phyloP scores from a whole-genome alignment of 2,113 vertebrate species.

The Columbina picui region DNA sequence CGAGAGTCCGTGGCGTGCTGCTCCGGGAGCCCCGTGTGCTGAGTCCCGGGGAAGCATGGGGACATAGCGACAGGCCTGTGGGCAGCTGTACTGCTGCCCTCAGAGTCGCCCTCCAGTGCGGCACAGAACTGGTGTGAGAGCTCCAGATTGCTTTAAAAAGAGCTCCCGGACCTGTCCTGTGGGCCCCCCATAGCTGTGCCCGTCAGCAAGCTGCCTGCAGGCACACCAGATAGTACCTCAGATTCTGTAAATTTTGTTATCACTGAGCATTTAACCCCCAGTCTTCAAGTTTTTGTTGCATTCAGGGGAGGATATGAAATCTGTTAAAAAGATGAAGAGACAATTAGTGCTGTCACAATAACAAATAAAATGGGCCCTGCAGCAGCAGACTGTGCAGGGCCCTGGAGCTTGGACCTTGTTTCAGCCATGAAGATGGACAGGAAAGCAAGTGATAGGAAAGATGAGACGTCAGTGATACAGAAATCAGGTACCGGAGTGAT shows the following conservation, averaged over 20 bases:
- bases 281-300: background rate
- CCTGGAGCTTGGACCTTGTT: background rate
- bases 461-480: background rate
- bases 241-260: background rate
- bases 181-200: fast-evolving
- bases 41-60: too few relatives aligned
- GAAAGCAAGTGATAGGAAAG: background rate
- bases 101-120: background rate
- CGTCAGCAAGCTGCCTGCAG: background rate
- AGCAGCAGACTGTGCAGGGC: background rate
- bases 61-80: fast-evolving
- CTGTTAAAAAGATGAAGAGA: background rate
- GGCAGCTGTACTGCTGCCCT: background rate
- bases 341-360: background rate
- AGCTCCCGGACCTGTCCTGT: too few relatives aligned
- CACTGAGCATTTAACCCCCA: background rate
- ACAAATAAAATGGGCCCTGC: fast-evolving
- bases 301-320: fast-evolving
- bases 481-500: background rate
- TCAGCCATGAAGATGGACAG: background rate
- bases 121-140: background rate
- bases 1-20: fast-evolving
- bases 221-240: background rate
- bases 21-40: fast-evolving
- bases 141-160: background rate